Evolutionary conservation across 1,140 invertebrate genomes (phyloP), one percentile per base, ranked within the genome.

Genomic region (Bursaphelenchus mucronatus): DNA sequence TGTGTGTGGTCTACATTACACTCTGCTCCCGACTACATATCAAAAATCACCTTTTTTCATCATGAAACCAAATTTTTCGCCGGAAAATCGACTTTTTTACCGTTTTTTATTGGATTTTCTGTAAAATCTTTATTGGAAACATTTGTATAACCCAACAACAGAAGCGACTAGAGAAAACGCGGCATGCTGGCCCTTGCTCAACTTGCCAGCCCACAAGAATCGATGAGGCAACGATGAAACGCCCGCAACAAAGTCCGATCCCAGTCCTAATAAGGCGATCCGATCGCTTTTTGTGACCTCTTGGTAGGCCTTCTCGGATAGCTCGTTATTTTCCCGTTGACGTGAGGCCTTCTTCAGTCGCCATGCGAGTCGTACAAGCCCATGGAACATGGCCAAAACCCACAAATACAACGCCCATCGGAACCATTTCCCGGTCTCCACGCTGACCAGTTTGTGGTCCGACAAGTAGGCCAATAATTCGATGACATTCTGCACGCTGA

Each of bases 61-160:
- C 5, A 30, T 30, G 5, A 30, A 30, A 30, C 5, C 5, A 3
- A 30, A 1, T 30, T 30, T 30, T 30, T 30, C 5, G 30, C 5
- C 30, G 5, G n/a, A 30, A 30, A 30, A 30, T 30, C 30, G 30
- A 1, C 30, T 5, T 30, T 30, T 30, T 47, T 10, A 47, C 9
- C 45, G 21, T 15, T 53, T 10, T 53, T 9, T 53, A 10, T 15
- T 17, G 51, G 17, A n/a, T 53, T 53, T 9, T 53, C 8, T 53
- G 3, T 11, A n/a, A 17, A 54, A 54, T n/a, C 13, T 30, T 30
- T 30, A 40, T 63, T 45, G 64, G 13, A 63, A 63, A 3, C 11
- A 30, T 65, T 65, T 63, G 21, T 63, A 63, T 58, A 63, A 39
- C 6, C 55, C 54, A 65, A 63, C 61, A 65, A 30, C 61, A 1